Conservation (phyloP, 2,113 vertebrate genomes). For the Bos indicus region DNA sequence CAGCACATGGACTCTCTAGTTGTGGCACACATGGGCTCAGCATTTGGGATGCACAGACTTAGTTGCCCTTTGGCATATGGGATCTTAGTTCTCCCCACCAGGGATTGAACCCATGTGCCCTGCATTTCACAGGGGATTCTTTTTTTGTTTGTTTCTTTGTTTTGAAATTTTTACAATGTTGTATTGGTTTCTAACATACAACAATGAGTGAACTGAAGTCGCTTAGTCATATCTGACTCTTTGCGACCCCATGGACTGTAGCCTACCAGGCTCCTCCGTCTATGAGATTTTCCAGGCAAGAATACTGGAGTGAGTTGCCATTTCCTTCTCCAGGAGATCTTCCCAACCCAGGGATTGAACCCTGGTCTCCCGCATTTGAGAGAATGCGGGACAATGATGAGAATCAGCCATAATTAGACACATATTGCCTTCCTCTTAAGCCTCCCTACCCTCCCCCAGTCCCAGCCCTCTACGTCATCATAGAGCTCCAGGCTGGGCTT, state of each 20-base stretch:
- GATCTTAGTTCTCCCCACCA: neutral
- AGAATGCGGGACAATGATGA: too few relatives aligned
- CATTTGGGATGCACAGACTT: neutral
- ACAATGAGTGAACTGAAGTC: neutral
- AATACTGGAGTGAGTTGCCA: too few relatives aligned
- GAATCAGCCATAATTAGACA: neutral
- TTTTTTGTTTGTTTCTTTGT: neutral
- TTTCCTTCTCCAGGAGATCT: too few relatives aligned
- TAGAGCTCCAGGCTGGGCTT: neutral
- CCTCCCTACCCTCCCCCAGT: neutral
- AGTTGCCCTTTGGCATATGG: neutral
- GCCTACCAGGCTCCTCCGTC: too few relatives aligned
- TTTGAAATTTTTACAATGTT: neutral
- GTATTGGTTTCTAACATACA: neutral
- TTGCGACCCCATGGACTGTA: too few relatives aligned
- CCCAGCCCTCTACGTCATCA: neutral
- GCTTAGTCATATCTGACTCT: too few relatives aligned
- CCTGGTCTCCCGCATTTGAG: too few relatives aligned
- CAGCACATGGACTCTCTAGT: neutral
- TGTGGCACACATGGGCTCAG: neutral
- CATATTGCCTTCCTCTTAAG: neutral
- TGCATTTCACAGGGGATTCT: neutral
- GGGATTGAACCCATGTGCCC: neutral
- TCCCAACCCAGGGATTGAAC: too few relatives aligned
- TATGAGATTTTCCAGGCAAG: too few relatives aligned